Conservation (phyloP, 2,113 vertebrate species). For the Zapus hudsonius region DNA sequence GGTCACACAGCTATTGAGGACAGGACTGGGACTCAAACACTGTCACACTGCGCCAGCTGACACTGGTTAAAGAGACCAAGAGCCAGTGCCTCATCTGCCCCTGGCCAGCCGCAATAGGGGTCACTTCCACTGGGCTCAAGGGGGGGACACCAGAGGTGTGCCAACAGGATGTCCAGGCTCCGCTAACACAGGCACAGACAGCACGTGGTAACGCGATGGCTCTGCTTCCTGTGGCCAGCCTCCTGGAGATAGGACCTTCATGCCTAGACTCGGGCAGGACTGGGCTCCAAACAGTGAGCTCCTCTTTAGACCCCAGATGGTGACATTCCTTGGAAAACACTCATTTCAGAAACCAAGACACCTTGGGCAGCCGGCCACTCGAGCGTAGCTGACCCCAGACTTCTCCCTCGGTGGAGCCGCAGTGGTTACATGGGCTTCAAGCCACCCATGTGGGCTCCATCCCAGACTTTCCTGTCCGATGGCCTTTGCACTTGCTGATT, state of each 20-base stretch:
- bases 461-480: background rate
- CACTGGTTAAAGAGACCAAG: no score
- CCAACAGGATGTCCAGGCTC: background rate
- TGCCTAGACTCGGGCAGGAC: background rate
- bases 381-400: background rate
- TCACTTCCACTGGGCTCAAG: rapidly evolving
- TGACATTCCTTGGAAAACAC: background rate
- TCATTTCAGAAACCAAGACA: background rate
- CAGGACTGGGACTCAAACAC: background rate
- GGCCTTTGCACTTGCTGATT: background rate
- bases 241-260: background rate
- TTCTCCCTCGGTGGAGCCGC: background rate
- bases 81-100: no score
- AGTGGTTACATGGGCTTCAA: background rate
- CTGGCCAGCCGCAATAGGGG: background rate
- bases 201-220: background rate
- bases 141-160: background rate
- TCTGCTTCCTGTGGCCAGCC: background rate
- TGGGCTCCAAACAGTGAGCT: background rate
- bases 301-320: background rate
- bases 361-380: background rate
- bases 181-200: background rate
- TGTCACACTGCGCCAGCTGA: no score
- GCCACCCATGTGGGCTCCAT: no score
- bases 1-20: no score